These are phyloP conservation scores for Schrankia costaestrigalis DNA, from an alignment of 2,888 invertebrate species.

Conservation along the genomic window DNA sequence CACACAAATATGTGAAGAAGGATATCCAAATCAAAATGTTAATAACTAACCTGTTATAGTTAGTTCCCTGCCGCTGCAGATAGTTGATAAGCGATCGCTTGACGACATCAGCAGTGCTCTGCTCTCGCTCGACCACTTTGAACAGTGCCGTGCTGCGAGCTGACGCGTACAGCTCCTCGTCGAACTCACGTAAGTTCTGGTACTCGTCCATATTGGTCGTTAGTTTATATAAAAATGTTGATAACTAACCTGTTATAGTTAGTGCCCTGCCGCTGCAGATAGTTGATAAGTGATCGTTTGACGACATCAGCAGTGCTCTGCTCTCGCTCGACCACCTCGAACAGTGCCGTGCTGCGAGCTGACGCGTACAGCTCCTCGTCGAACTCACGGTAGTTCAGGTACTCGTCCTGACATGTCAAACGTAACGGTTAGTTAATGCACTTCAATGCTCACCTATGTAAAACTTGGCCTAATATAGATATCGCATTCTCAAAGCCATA, in stretches of 20 bases:
- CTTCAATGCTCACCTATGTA: background rate
- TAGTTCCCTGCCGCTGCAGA: slow-evolving; percentile 83
- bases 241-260: slow-evolving; percentile 84
- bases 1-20: background rate
- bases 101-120: slow-evolving; percentile 87
- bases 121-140: slow-evolving; percentile 90
- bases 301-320: slow-evolving; percentile 89
- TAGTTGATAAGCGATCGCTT: slow-evolving; percentile 86
- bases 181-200: no score
- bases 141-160: slow-evolving; percentile 93
- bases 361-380: slow-evolving; percentile 88
- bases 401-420: slow-evolving; percentile 83
- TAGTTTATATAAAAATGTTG: no score
- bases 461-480: no score
- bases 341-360: slow-evolving; percentile 92
- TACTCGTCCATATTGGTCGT: no score
- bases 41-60: slow-evolving; percentile 84
- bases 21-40: no score
- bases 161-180: slow-evolving; percentile 87
- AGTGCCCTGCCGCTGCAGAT: slow-evolving; percentile 84
- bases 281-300: slow-evolving; percentile 85
- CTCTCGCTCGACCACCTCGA: slow-evolving; percentile 90
- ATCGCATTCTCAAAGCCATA: no score
- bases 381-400: slow-evolving; percentile 83
- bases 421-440: background rate